Evolutionary conservation across 92 coral and sea anemone genomes (phyloP).

Genomic region (Epizoanthus ramosus): DNA sequence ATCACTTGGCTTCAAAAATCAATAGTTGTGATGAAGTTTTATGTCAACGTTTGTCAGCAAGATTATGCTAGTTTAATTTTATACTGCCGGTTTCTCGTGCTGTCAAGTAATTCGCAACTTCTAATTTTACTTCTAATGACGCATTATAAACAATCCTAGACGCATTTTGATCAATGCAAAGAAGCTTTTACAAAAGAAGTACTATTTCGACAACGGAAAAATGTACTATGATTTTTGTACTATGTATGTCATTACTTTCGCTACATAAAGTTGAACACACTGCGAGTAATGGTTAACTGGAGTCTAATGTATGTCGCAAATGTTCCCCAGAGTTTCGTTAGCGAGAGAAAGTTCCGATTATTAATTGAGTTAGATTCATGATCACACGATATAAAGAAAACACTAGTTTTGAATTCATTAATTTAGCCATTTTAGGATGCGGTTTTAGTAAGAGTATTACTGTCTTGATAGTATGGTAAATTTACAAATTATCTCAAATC

Average conservation of each 20-base stretch:
- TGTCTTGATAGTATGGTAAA: not conserved
- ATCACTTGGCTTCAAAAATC: not conserved
- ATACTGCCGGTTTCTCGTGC: not conserved
- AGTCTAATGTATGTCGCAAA: not conserved
- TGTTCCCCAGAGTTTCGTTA: not conserved
- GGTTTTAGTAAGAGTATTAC: not conserved
- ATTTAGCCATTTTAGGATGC: not conserved
- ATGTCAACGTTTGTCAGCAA: not conserved
- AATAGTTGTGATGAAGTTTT: not conserved
- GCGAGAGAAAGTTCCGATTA: not conserved
- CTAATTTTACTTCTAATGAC: not conserved
- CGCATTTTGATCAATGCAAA: not conserved
- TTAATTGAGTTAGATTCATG: conserved; percentile 4
- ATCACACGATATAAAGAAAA: not conserved
- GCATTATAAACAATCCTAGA: not conserved
- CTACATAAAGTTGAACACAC: not conserved
- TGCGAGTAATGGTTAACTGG: too few species aligned
- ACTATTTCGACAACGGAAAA: too few species aligned
- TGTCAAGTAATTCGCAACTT: not conserved
- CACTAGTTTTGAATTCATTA: not conserved
- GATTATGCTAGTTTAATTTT: not conserved
- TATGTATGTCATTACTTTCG: too few species aligned
- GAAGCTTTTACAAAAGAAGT: not conserved
- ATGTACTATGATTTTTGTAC: too few species aligned
- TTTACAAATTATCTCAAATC: not conserved